phyloP scores from a whole-genome alignment of 2,797 vertebrate genomes.

The Masticophis lateralis region DNA sequence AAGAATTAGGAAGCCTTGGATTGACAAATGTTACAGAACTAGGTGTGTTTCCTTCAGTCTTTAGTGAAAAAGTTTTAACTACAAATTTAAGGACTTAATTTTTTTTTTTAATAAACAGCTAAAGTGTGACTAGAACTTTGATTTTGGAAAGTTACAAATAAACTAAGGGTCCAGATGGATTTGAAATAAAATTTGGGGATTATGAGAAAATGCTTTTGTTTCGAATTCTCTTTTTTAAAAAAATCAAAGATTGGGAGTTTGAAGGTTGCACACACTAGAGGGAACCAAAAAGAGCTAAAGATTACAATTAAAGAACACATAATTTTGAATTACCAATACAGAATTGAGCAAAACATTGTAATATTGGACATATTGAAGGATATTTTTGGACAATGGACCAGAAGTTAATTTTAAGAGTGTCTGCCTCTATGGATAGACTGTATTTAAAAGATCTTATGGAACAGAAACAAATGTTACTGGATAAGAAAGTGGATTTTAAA shows the following conservation, averaged over 20 bases:
- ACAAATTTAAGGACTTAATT: not conserved
- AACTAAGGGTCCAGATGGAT: no score
- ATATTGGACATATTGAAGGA: not conserved
- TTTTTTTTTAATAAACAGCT: not conserved
- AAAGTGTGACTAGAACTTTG: not conserved
- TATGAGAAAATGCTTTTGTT: no score
- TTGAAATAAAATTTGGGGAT: no score
- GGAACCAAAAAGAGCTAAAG: no score
- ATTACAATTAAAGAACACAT: no score
- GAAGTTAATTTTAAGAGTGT: not conserved
- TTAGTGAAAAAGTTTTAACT: no score
- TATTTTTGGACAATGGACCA: not conserved
- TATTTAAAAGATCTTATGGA: not conserved
- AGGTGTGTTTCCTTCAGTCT: no score
- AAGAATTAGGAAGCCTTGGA: not conserved
- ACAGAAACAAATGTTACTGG: not conserved
- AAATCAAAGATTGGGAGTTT: no score
- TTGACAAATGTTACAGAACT: not conserved
- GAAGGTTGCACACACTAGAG: no score
- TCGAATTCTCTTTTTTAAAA: no score
- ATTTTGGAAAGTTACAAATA: not conserved
- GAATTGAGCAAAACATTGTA: not conserved
- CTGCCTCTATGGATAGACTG: not conserved
- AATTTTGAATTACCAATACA: not conserved
- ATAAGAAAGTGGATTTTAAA: not conserved